Conservation (phyloP, 30 jellyfish, hydroid and myxozoan species). For the Aurelia sp. region DNA sequence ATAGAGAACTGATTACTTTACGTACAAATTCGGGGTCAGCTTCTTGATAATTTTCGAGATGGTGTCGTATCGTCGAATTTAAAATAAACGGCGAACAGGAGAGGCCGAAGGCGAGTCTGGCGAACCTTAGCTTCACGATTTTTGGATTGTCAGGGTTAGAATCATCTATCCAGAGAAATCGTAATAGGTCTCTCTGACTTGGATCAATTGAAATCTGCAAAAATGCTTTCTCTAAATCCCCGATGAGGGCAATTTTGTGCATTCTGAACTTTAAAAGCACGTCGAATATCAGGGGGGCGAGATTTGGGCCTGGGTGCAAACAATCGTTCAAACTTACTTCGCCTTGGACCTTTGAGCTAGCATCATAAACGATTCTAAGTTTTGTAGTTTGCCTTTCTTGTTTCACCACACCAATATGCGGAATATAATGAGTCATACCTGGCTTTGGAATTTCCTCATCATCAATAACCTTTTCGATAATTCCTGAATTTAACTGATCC, state of each 20-base stretch:
- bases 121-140: constrained; percentile 6
- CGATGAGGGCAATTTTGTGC: constrained; percentile 35
- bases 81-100: constrained; percentile 39
- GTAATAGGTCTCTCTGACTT: constrained; percentile 16
- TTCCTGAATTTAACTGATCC: constrained; percentile 14
- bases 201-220: constrained; percentile 25
- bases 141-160: constrained; percentile 6
- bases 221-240: constrained; percentile 55
- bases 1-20: constrained; percentile 28
- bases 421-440: constrained; percentile 24
- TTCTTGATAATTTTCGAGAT: constrained; percentile 3
- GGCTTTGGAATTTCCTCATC: background rate
- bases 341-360: constrained; percentile 29
- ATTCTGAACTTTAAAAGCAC: constrained; percentile 13
- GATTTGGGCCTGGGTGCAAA: constrained; percentile 40
- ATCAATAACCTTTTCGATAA: constrained; percentile 13
- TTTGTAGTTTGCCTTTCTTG: constrained; percentile 30
- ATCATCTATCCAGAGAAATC: constrained; percentile 33
- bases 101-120: constrained; percentile 58
- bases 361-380: constrained; percentile 45
- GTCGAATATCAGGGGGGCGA: constrained; percentile 38
- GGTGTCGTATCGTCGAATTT: constrained; percentile 43
- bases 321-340: constrained; percentile 28
- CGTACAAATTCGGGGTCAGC: constrained; percentile 23
- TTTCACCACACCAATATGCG: constrained; percentile 25